Conservation (phyloP, 1,140 invertebrate genomes). For the Heliconius himera region DNA sequence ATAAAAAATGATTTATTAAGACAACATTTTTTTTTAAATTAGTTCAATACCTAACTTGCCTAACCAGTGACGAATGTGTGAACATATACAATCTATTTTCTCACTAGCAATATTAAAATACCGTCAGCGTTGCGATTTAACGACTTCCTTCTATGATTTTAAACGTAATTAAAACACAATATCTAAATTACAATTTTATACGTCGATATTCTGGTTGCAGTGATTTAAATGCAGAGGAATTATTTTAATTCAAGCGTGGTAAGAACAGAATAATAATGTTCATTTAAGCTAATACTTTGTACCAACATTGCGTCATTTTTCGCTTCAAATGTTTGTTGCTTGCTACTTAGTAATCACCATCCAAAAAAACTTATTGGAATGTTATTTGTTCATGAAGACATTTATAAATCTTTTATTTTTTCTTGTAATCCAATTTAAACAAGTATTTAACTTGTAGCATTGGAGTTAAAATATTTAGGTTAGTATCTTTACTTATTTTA, state of each 20-base stretch:
- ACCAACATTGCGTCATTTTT: constrained; percentile 56
- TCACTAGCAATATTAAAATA: not conserved
- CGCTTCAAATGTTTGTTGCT: constrained; percentile 28
- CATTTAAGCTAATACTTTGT: constrained; percentile 15
- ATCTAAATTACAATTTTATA: constrained; percentile 1
- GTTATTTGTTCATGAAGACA: constrained; percentile 49
- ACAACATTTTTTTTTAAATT: not conserved
- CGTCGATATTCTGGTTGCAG: not conserved
- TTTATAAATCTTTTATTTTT: constrained; percentile 33
- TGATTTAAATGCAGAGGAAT: not conserved
- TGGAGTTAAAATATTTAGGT: not conserved
- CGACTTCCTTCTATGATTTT: not conserved
- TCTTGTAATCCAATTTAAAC: constrained; percentile 5
- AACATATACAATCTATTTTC: not conserved
- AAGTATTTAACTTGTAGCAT: not conserved
- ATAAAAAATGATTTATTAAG: not conserved
- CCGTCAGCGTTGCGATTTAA: not conserved
- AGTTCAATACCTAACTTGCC: constrained; percentile 31
- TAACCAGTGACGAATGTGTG: not conserved
- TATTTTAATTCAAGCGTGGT: not conserved
- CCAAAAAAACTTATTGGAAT: constrained; percentile 66
- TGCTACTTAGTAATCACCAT: constrained; percentile 53
- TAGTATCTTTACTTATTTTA: too few relatives aligned
- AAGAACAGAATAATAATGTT: not conserved
- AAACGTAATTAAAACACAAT: not conserved